Percentiles rank a stretch among this genome's conserved stretches.
These are phyloP conservation scores for Canis aureus DNA, from an alignment of 2,113 vertebrate genomes.

Conservation along the genomic window DNA sequence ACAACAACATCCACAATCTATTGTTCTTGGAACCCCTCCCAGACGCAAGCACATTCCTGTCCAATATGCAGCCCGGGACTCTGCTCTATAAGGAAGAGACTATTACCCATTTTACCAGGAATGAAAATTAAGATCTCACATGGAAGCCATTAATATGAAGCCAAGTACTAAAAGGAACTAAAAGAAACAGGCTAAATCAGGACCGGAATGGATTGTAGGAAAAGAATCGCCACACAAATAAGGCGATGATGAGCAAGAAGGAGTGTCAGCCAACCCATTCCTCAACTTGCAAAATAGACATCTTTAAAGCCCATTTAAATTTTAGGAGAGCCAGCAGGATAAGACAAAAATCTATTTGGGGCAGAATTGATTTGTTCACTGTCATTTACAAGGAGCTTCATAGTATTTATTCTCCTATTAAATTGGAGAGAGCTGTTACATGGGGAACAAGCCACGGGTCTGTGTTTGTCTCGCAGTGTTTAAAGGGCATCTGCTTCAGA, in stretches of 20 bases:
- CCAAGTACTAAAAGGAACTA: background rate
- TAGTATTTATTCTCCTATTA: background rate
- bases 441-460: background rate
- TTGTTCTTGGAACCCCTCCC: background rate
- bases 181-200: background rate
- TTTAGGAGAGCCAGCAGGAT: background rate
- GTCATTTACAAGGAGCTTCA: background rate
- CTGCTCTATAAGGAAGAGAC: accelerated
- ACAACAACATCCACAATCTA: background rate
- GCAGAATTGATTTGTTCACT: background rate
- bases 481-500: background rate
- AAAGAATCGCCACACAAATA: accelerated
- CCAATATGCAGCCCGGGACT: accelerated
- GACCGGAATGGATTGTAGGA: background rate
- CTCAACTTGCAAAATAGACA: background rate
- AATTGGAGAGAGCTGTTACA: background rate
- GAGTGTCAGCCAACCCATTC: background rate
- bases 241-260: accelerated
- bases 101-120: accelerated
- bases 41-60: background rate
- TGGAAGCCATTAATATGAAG: background rate
- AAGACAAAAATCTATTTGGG: background rate
- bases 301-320: constrained; percentile 17
- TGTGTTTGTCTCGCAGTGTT: background rate
- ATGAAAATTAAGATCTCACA: background rate